These are phyloP conservation scores for Silurus glanis DNA, from an alignment of 2,113 vertebrate species.

Conservation along the genomic window DNA sequence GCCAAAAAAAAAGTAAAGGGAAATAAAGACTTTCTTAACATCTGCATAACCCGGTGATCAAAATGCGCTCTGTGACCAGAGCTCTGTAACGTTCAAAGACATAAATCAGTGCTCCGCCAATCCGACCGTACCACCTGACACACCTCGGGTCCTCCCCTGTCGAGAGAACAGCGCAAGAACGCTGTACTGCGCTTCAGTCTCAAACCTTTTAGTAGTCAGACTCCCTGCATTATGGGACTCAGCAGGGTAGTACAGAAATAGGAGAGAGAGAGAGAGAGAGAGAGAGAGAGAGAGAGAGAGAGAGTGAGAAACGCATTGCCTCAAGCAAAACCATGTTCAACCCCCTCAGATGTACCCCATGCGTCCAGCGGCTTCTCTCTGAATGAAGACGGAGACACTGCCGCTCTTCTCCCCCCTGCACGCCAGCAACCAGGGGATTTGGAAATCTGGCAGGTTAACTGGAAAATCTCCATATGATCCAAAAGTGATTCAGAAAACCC, in stretches of 20 bases:
- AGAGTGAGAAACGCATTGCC: constrained; percentile 33
- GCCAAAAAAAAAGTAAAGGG: not conserved
- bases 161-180: constrained; percentile 35
- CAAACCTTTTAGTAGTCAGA: constrained; percentile 60
- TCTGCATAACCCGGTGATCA: not conserved
- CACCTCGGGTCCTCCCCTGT: constrained; percentile 11
- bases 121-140: constrained; percentile 22
- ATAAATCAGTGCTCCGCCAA: constrained; percentile 24
- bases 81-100: constrained; percentile 23
- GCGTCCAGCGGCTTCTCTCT: constrained; percentile 32
- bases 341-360: constrained; percentile 46
- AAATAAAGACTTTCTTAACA: not conserved
- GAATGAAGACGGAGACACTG: constrained; percentile 36
- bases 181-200: constrained; percentile 61
- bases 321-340: constrained; percentile 38
- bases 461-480: constrained; percentile 60
- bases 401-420: constrained; percentile 28
- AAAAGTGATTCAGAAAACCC: constrained; percentile 58
- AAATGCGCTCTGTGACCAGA: not conserved
- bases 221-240: constrained; percentile 73
- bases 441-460: constrained; percentile 59
- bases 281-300: constrained; percentile 11
- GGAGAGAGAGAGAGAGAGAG: constrained; percentile 29
- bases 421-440: constrained; percentile 50
- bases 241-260: constrained; percentile 72